phyloP scores from a whole-genome alignment of 2,797 vertebrate species.

The Selene dorsalis region DNA sequence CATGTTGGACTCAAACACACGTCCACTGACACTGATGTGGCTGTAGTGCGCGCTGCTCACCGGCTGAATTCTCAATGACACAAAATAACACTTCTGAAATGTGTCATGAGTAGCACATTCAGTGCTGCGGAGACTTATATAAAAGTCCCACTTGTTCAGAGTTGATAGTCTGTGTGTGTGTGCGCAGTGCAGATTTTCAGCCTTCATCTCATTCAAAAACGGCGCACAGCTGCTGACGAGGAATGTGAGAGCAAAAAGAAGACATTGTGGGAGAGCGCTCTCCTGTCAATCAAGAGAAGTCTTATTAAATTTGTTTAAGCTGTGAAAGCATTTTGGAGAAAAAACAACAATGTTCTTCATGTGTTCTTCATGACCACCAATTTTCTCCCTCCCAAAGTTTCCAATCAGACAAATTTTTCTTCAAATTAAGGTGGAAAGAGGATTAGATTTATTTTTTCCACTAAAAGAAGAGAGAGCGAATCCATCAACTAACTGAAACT shows the following conservation, averaged over 20 bases:
- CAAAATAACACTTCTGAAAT: conserved; percentile 62
- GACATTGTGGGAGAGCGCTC: conserved; percentile 81
- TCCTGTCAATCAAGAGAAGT: conserved; percentile 81
- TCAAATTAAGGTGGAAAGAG: conserved; percentile 50
- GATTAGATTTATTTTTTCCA: conserved; percentile 48
- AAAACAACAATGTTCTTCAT: conserved; percentile 73
- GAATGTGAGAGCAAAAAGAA: conserved; percentile 83
- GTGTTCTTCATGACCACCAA: conserved; percentile 61
- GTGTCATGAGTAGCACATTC: conserved; percentile 76
- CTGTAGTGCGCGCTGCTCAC: conserved; percentile 32
- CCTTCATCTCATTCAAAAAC: conserved; percentile 75
- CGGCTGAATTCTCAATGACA: conserved; percentile 44
- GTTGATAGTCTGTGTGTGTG: conserved; percentile 49
- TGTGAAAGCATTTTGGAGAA: conserved; percentile 82
- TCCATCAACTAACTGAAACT: conserved; percentile 29
- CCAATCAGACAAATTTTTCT: conserved; percentile 66
- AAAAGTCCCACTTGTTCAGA: conserved; percentile 77
- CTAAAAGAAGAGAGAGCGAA: neutral
- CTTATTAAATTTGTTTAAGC: conserved; percentile 85
- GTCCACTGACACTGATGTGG: conserved; percentile 8
- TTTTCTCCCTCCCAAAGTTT: conserved; percentile 60
- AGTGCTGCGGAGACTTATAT: conserved; percentile 58
- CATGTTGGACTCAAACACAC: conserved; percentile 24
- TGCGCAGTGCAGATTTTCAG: conserved; percentile 56
- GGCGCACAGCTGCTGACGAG: conserved; percentile 81